Conservation (phyloP, 2,113 vertebrate genomes). For the Aptenodytes patagonicus region DNA sequence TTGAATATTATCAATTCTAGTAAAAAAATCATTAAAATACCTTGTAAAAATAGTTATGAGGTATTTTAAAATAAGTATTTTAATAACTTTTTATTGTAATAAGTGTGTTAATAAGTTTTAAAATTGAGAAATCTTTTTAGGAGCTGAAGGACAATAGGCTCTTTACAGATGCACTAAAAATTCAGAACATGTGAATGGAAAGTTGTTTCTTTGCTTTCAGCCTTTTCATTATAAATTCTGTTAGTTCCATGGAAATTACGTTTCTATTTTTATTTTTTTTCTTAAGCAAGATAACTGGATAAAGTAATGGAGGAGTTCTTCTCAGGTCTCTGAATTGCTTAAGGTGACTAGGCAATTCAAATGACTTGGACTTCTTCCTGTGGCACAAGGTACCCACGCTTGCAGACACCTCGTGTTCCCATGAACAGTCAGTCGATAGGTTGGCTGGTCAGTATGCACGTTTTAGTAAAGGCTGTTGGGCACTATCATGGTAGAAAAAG, state of each 20-base stretch:
- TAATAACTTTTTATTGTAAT: neutral
- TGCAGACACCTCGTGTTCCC: neutral
- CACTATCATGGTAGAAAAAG: neutral
- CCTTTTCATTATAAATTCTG: neutral
- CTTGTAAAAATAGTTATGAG: neutral
- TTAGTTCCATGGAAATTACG: neutral
- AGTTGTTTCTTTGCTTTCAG: neutral
- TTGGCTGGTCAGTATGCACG: neutral
- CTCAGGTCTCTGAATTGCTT: neutral
- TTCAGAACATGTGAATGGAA: neutral
- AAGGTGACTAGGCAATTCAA: neutral
- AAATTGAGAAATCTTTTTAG: neutral
- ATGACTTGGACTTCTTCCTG: neutral
- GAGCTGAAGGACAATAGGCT: neutral
- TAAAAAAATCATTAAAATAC: neutral
- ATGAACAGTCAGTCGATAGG: neutral
- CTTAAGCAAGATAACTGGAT: neutral
- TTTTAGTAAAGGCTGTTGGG: neutral
- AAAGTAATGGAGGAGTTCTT: neutral
- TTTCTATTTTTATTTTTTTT: neutral
- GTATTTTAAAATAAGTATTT: neutral
- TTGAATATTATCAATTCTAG: neutral
- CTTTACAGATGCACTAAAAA: neutral
- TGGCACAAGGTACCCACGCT: neutral
- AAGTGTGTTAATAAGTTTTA: neutral